phyloP scores from a whole-genome alignment of 2,888 invertebrate genomes.

The Chaitophorus viminalis region DNA sequence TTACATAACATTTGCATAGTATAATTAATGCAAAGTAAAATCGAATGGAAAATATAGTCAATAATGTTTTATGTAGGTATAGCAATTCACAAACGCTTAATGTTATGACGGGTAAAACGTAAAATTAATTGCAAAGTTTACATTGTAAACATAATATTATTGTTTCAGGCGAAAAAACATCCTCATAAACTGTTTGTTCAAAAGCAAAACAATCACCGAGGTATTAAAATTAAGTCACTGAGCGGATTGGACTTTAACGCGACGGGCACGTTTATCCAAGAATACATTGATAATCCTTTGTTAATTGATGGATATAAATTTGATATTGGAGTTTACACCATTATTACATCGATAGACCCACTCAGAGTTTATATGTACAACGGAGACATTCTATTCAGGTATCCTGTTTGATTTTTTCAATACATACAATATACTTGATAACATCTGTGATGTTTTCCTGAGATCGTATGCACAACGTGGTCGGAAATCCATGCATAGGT shows the following conservation, averaged over 20 bases:
- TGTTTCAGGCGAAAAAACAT: constrained; percentile 71
- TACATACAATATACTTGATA: background rate
- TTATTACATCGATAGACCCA: constrained; percentile 90
- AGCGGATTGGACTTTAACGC: constrained; percentile 77
- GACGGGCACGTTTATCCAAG: constrained; percentile 86
- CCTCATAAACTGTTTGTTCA: constrained; percentile 84
- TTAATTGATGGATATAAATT: constrained; percentile 94
- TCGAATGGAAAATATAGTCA: no score
- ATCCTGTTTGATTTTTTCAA: constrained; percentile 63
- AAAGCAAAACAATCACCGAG: constrained; percentile 91
- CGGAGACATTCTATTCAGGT: constrained; percentile 90
- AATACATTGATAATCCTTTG: constrained; percentile 87
- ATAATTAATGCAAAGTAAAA: background rate
- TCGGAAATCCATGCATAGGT: no score
- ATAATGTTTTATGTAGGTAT: no score
- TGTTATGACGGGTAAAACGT: background rate
- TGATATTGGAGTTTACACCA: constrained; percentile 95
- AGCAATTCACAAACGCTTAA: background rate
- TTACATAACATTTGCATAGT: background rate
- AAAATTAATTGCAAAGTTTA: background rate
- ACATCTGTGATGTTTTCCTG: background rate
- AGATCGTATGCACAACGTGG: no score
- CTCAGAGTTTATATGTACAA: constrained; percentile 88
- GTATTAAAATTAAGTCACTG: constrained; percentile 80
- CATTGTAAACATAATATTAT: background rate